Percentiles rank a stretch among this genome's conserved stretches.
phyloP scores from a whole-genome alignment of 1,140 invertebrate species.

The Ladona fulva region DNA sequence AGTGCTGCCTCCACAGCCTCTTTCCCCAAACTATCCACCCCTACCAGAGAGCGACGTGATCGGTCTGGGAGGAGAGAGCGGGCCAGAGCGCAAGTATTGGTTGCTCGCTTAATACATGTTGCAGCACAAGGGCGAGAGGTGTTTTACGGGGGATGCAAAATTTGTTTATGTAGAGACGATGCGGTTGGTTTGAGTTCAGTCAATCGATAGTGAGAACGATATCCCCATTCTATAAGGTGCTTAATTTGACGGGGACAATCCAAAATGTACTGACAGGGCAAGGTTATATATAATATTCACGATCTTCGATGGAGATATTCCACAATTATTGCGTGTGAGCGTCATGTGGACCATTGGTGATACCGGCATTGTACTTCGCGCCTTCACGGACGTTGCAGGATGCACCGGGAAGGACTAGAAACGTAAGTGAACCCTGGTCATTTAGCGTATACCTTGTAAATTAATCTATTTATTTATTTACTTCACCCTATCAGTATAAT shows the following conservation, averaged over 20 bases:
- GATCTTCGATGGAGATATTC: too few relatives aligned
- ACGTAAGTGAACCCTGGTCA: not conserved
- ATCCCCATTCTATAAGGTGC: too few relatives aligned
- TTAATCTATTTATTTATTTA: too few relatives aligned
- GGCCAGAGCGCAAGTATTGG: not conserved
- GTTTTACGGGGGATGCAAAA: not conserved
- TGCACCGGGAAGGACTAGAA: not conserved
- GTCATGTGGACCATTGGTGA: not conserved
- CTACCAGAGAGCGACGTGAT: not conserved
- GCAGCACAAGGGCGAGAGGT: not conserved
- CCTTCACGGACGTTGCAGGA: not conserved
- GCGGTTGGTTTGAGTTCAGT: too few relatives aligned
- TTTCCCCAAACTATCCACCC: not conserved
- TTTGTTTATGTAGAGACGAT: not conserved
- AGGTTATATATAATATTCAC: too few relatives aligned
- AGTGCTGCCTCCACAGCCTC: not conserved
- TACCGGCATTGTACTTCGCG: not conserved
- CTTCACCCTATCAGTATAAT: too few relatives aligned
- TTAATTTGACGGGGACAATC: too few relatives aligned
- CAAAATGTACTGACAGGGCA: too few relatives aligned
- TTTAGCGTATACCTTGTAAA: too few relatives aligned
- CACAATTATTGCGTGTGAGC: not conserved
- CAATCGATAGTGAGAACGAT: too few relatives aligned
- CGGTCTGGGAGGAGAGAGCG: not conserved
- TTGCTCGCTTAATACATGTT: conserved; percentile 2